Evolutionary conservation across 2,888 invertebrate species (phyloP), one percentile per base, ranked within the genome.

Genomic region (Tupiocoris notatus): DNA sequence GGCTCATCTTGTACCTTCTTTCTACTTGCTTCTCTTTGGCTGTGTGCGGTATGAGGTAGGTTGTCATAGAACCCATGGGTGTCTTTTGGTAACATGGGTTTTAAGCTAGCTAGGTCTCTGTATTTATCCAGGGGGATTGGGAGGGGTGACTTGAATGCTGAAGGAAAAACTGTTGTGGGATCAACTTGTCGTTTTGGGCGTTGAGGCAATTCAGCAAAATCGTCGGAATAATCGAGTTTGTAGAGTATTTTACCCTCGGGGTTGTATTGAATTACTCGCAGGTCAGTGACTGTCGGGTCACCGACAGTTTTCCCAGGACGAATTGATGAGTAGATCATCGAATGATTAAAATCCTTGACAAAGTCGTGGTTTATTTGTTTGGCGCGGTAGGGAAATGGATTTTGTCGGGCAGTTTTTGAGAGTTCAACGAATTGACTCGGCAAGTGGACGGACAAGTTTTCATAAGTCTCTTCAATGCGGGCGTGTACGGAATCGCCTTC

Each of bases 351-450:
- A 54, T 54, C 54, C 54, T 54, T 54, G 54, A 54, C 23, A n/a
- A 65, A 66, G 2, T 20, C 23, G 58, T 75, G 59, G 59, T 2
- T 23, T 1, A 75, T 57, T 25, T 57, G 39, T 23, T 6, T 57
- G 1, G 75, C 58, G 6, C 67, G 65, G 39, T 67, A 75, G 7
- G 75, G 75, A 24, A 56, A 56, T n/a, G 75, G 75, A 6, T 75
- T 67, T 61, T 54, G 12, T 20, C 77, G 1, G 12, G 79, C 79
- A 39, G 63, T 63, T 61, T 76, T 70, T 2, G 74, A 71, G 20
- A 75, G 62, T 63, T 78, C 65, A 22, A 79, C 75, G 67, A 73
- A 77, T 59, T 78, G 75, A 59, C 57, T 57, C n/a, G 79, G 74
- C 22, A 74, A 56, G 57, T 74, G 58, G 17, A 74, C 65, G 56